These are phyloP conservation scores for Pristionchus japonicus DNA, from an alignment of 2,888 invertebrate genomes.

Conservation along the genomic window DNA sequence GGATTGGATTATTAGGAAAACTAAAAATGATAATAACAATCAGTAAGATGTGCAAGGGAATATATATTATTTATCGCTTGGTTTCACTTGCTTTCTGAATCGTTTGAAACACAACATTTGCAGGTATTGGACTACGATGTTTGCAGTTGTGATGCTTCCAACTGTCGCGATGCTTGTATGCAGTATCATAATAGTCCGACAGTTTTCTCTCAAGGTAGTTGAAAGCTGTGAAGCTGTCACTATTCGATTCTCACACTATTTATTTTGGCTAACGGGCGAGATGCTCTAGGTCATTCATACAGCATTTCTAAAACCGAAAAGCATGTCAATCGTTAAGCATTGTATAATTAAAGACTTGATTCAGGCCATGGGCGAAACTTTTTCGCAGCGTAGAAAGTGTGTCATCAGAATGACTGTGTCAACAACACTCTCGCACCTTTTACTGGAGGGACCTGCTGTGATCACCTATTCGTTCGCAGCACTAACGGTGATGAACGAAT, in stretches of 20 bases:
- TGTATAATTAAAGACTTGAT: constrained; percentile 41
- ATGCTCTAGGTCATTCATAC: too few relatives aligned
- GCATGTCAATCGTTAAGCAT: neutral
- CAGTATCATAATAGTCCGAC: constrained; percentile 65
- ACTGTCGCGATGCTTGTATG: constrained; percentile 71
- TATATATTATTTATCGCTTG: too few relatives aligned
- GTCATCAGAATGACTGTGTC: constrained; percentile 72
- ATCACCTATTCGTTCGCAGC: constrained; percentile 60
- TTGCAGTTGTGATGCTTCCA: constrained; percentile 55
- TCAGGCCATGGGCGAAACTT: constrained; percentile 69
- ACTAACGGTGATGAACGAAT: too few relatives aligned
- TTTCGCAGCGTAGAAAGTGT: constrained; percentile 69
- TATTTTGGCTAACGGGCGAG: too few relatives aligned
- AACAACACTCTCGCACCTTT: constrained; percentile 69
- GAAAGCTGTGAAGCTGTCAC: too few relatives aligned
- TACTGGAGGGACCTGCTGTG: constrained; percentile 71
- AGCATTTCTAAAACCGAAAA: neutral
- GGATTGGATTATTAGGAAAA: too few relatives aligned
- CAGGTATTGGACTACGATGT: constrained; percentile 46
- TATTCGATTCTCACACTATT: too few relatives aligned
- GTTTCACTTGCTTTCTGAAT: too few relatives aligned
- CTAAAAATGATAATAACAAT: too few relatives aligned
- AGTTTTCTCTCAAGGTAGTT: constrained; percentile 66
- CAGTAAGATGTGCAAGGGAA: too few relatives aligned
- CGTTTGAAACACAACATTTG: neutral